Conservation (phyloP, 2,888 invertebrate genomes). For the Phragmatobia fuliginosa region DNA sequence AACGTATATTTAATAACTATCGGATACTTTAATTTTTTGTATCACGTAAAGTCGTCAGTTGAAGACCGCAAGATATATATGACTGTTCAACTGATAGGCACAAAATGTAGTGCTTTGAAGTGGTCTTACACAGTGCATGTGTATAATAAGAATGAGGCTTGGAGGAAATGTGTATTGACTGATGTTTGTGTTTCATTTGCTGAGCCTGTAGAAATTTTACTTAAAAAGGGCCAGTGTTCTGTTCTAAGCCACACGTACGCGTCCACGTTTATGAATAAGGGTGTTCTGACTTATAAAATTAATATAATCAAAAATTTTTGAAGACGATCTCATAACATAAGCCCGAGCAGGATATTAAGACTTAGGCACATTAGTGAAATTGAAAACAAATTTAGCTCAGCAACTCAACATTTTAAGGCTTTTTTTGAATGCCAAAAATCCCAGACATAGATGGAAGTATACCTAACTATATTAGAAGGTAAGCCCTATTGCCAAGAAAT, state of each 20-base stretch:
- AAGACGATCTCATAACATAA: no score
- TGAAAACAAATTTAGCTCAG: no score
- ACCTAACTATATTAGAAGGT: no score
- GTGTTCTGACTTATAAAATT: conserved; percentile 34
- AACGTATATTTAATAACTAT: conserved; percentile 58
- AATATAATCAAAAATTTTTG: conserved; percentile 41
- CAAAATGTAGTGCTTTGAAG: conserved; percentile 64
- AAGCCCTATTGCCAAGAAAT: no score
- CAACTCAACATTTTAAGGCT: no score
- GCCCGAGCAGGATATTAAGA: no score
- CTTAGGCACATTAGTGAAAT: no score
- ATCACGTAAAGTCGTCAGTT: conserved; percentile 60
- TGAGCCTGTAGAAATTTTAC: conserved; percentile 53
- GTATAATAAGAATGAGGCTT: conserved; percentile 68
- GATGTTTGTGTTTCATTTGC: conserved; percentile 61
- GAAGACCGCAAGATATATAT: conserved; percentile 57
- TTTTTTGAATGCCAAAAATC: no score
- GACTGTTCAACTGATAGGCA: conserved; percentile 66
- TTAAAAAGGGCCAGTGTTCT: conserved; percentile 57
- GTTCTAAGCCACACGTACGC: conserved; percentile 53
- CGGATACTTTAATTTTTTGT: conserved; percentile 64
- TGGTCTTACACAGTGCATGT: conserved; percentile 75
- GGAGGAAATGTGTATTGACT: conserved; percentile 61
- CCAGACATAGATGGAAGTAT: no score
- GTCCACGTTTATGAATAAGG: conserved; percentile 33